Conservation (phyloP, 2,113 vertebrate species). For the Nesogale talazaci region DNA sequence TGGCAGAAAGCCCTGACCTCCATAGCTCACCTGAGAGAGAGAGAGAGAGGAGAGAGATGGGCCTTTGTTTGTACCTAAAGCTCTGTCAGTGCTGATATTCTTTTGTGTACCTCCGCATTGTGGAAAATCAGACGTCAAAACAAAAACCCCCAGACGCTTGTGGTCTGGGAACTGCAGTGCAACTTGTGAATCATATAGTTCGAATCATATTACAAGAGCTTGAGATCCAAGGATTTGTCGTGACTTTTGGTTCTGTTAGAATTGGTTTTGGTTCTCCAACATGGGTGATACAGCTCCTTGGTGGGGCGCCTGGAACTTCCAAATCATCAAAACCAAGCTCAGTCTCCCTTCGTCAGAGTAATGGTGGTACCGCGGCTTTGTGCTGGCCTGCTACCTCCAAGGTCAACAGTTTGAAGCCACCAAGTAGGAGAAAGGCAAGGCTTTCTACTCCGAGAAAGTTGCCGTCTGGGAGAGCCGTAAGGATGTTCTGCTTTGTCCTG, state of each 20-base stretch:
- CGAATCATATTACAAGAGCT: constrained; percentile 27
- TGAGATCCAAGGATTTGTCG: constrained; percentile 29
- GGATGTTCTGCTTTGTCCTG: no score
- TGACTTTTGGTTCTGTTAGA: constrained; percentile 66
- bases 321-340: no score
- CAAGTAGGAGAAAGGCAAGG: no score
- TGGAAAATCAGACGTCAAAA: background rate
- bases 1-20: background rate
- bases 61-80: background rate
- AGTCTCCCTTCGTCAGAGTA: no score
- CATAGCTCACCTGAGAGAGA: background rate
- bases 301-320: no score
- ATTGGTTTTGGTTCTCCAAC: background rate
- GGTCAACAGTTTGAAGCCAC: no score
- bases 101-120: constrained; percentile 6
- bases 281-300: no score
- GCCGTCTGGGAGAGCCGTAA: no score
- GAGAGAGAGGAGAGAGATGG: background rate
- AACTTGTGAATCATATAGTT: constrained; percentile 62
- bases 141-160: background rate
- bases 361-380: no score
- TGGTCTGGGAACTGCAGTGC: background rate
- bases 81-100: background rate
- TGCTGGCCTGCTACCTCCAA: no score
- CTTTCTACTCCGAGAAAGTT: no score